A percentile compares a stretch with the other conserved stretches of the same genome.
phyloP scores from a whole-genome alignment of 2,888 invertebrate genomes.

The Geotrupes spiniger region DNA sequence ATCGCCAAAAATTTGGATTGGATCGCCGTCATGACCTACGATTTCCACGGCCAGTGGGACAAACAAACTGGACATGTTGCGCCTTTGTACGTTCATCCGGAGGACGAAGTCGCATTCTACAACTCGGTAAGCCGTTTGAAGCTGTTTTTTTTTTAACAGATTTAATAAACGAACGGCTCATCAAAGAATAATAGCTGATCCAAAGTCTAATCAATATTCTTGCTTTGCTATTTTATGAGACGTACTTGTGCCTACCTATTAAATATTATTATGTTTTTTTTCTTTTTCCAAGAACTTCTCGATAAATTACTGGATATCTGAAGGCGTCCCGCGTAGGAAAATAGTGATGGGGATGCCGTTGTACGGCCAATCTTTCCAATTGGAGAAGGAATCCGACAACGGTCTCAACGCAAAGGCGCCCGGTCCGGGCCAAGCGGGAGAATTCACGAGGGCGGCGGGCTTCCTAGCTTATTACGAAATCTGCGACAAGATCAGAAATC shows the following conservation, averaged over 20 bases:
- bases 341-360: constrained; percentile 87
- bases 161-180: too few relatives aligned
- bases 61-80: constrained; percentile 89
- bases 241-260: too few relatives aligned
- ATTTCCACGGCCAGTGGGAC: constrained; percentile 91
- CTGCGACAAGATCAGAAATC: constrained; percentile 74
- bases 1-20: constrained; percentile 77
- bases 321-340: constrained; percentile 78
- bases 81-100: constrained; percentile 77
- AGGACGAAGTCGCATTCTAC: constrained; percentile 77
- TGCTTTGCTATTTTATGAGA: too few relatives aligned
- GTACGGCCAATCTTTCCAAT: constrained; percentile 82
- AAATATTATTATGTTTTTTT: background rate
- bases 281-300: constrained; percentile 71
- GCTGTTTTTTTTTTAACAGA: too few relatives aligned
- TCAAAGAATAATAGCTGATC: too few relatives aligned
- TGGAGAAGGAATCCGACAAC: constrained; percentile 58
- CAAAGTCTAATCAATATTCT: too few relatives aligned
- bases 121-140: constrained; percentile 74
- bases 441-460: constrained; percentile 80
- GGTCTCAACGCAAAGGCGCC: constrained; percentile 75
- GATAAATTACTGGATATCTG: constrained; percentile 83
- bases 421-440: constrained; percentile 79
- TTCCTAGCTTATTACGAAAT: constrained; percentile 91
- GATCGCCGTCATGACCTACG: constrained; percentile 92